Evolutionary conservation across 2,888 invertebrate genomes (phyloP).

Genomic region (Drosophila atripex): DNA sequence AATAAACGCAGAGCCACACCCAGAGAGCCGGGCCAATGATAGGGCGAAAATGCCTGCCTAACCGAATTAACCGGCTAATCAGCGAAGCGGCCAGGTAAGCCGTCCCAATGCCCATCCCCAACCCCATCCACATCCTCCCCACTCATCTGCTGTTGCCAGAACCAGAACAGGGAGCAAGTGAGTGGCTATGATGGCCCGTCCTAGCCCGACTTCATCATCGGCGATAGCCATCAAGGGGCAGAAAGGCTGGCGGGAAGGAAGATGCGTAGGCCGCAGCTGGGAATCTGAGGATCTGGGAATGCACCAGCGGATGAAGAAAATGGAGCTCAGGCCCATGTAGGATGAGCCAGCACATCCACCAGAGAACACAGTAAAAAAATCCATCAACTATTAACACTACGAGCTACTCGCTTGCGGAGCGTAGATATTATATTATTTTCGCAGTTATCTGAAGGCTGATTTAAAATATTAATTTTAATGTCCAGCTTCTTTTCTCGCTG

Average conservation of each 20-base stretch:
- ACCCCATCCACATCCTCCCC: slow-evolving; percentile 6
- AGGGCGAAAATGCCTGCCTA: slow-evolving; percentile 51
- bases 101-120: neutral
- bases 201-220: slow-evolving; percentile 44
- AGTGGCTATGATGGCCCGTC: slow-evolving; percentile 47
- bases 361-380: slow-evolving; percentile 1
- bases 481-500: neutral
- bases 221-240: slow-evolving; percentile 65
- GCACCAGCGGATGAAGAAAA: slow-evolving; percentile 35
- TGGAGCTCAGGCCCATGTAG: slow-evolving; percentile 26
- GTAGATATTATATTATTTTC: no score
- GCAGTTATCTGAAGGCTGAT: neutral
- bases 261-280: slow-evolving; percentile 67
- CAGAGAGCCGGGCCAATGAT: slow-evolving; percentile 56
- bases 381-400: neutral
- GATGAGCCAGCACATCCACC: slow-evolving; percentile 42
- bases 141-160: slow-evolving; percentile 4
- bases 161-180: slow-evolving; percentile 34
- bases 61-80: slow-evolving; percentile 69
- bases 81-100: slow-evolving; percentile 45
- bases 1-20: slow-evolving; percentile 61
- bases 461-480: no score
- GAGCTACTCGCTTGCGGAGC: no score
- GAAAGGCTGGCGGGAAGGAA: slow-evolving; percentile 30
- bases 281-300: slow-evolving; percentile 27